Conservation (phyloP, 2,113 vertebrate species). For the Sula dactylatra region DNA sequence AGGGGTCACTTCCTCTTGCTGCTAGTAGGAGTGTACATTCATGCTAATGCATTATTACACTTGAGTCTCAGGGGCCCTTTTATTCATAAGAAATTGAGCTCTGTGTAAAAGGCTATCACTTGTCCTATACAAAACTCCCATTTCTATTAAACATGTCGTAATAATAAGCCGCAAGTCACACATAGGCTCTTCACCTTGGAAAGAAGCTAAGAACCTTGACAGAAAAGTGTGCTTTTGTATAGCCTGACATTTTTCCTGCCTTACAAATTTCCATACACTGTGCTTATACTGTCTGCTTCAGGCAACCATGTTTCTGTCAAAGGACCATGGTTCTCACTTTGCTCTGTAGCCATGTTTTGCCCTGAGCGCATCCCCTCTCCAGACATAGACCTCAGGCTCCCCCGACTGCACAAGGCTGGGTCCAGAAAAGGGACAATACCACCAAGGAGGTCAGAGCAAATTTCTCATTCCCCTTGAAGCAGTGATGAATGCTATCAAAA, state of each 20-base stretch:
- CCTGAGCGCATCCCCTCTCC: background rate
- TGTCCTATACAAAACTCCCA: background rate
- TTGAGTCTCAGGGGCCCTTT: background rate
- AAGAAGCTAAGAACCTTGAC: background rate
- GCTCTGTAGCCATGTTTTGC: background rate
- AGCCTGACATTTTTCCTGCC: background rate
- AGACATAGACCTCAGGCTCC: background rate
- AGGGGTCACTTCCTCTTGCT: background rate
- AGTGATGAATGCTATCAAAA: background rate
- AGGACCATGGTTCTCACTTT: background rate
- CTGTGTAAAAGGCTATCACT: background rate
- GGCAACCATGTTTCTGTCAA: background rate
- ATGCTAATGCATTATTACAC: rapidly evolving
- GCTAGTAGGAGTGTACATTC: rapidly evolving
- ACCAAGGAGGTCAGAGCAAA: background rate
- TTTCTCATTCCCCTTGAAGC: background rate
- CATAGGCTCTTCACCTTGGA: background rate
- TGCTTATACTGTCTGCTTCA: background rate
- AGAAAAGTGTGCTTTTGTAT: background rate
- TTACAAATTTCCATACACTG: background rate
- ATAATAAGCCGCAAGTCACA: background rate
- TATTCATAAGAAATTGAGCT: background rate
- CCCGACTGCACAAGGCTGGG: rapidly evolving
- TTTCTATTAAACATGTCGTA: background rate
- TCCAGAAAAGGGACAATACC: background rate